Conservation (phyloP, 2,797 vertebrate species). For the Squalus acanthias region DNA sequence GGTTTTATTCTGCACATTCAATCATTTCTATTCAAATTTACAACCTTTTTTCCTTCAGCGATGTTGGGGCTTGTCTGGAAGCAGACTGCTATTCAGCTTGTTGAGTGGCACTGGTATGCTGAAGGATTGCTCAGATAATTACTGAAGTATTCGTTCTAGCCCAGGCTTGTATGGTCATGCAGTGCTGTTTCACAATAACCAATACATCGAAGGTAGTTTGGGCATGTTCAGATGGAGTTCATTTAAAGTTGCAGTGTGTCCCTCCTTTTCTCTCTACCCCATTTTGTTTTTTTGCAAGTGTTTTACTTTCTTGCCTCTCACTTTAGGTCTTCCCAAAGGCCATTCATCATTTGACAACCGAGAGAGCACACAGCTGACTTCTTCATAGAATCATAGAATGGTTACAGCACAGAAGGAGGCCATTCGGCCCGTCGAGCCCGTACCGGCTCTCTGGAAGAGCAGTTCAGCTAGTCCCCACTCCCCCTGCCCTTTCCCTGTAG, state of each 20-base stretch:
- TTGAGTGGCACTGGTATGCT: constrained; percentile 4
- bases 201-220: background rate
- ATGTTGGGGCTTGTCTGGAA: background rate
- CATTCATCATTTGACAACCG: background rate
- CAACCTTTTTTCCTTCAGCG: background rate
- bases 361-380: background rate
- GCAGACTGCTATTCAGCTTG: background rate
- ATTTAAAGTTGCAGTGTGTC: background rate
- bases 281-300: background rate
- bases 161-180: background rate
- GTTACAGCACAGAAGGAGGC: no score
- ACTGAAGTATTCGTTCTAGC: background rate
- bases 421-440: no score
- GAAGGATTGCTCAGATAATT: background rate
- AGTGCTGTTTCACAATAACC: background rate
- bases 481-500: no score
- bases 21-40: background rate
- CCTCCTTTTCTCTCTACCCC: background rate
- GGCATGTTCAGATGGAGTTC: background rate
- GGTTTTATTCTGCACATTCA: background rate
- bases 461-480: no score
- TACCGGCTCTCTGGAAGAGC: no score
- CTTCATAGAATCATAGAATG: no score
- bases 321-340: background rate
- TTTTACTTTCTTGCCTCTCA: background rate